A percentile compares a stretch with the other conserved stretches of the same genome.
phyloP scores from a whole-genome alignment of 2,797 vertebrate genomes.

The Cossypha caffra region DNA sequence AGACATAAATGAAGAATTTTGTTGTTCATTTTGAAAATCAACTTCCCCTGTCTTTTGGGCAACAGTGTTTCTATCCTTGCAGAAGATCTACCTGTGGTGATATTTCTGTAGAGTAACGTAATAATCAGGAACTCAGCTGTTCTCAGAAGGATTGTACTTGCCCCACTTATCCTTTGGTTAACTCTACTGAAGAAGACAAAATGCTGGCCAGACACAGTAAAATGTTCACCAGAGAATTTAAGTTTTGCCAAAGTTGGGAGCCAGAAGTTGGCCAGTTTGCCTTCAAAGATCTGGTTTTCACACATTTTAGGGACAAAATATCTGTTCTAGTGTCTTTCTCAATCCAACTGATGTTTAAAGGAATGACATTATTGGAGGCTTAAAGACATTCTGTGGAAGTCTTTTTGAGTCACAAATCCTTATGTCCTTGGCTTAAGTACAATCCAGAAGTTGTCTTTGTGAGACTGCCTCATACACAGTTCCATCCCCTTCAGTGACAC shows the following conservation, averaged over 20 bases:
- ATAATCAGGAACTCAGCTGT: neutral
- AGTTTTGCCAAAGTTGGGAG: neutral
- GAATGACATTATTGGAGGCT: neutral
- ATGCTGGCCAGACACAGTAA: neutral
- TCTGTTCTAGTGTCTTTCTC: neutral
- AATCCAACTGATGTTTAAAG: neutral
- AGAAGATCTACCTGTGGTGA: neutral
- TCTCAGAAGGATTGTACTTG: neutral
- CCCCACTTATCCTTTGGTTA: neutral
- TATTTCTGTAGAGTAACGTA: neutral
- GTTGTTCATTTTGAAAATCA: neutral
- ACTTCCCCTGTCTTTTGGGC: neutral
- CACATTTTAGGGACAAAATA: neutral
- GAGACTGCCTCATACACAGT: neutral
- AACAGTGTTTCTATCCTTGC: neutral
- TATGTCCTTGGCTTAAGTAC: neutral
- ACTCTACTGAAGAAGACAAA: neutral
- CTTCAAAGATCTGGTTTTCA: neutral
- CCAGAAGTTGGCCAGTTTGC: neutral
- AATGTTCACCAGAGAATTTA: neutral
- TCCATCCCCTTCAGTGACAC: neutral
- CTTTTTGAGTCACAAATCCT: neutral
- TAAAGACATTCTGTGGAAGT: neutral
- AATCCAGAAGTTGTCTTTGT: neutral
- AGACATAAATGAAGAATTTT: neutral